phyloP scores from a whole-genome alignment of 2,888 invertebrate genomes.

The Campopleginae sp. region DNA sequence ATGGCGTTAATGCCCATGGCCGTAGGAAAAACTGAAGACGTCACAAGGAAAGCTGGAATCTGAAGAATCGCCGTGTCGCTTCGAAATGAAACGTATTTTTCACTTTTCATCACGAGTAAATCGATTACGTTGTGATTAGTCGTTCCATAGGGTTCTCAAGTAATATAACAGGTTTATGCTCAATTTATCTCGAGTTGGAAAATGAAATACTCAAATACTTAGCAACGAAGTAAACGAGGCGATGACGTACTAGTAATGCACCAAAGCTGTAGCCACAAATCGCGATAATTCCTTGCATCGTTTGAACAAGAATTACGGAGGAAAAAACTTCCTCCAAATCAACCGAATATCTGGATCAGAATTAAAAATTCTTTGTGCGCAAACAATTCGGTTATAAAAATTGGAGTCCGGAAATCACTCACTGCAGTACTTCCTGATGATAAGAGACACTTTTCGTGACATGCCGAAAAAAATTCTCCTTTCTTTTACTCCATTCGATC shows the following conservation, averaged over 20 bases:
- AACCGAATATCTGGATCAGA: slow-evolving; percentile 32
- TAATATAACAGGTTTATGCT: neutral
- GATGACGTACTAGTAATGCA: slow-evolving; percentile 39
- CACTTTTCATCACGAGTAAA: neutral
- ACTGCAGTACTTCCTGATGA: slow-evolving; percentile 69
- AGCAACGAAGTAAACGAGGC: neutral
- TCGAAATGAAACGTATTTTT: neutral
- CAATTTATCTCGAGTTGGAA: neutral
- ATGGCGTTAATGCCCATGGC: neutral
- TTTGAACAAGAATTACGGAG: slow-evolving; percentile 59
- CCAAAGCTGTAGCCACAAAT: slow-evolving; percentile 65
- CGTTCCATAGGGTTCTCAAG: neutral
- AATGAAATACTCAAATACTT: neutral
- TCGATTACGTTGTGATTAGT: neutral
- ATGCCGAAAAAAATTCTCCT: slow-evolving; percentile 17
- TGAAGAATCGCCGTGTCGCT: neutral
- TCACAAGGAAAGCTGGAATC: neutral
- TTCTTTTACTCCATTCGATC: neutral
- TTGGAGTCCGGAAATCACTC: slow-evolving; percentile 35
- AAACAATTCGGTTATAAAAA: neutral
- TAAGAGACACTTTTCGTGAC: slow-evolving; percentile 53
- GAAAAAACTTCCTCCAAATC: slow-evolving; percentile 57
- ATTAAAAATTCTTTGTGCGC: neutral
- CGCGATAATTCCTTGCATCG: slow-evolving; percentile 52
- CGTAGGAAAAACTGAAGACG: neutral